Evolutionary conservation across 1,140 invertebrate species (phyloP), one percentile per base, ranked within the genome.

Genomic region (Drosophila quadrilineata): DNA sequence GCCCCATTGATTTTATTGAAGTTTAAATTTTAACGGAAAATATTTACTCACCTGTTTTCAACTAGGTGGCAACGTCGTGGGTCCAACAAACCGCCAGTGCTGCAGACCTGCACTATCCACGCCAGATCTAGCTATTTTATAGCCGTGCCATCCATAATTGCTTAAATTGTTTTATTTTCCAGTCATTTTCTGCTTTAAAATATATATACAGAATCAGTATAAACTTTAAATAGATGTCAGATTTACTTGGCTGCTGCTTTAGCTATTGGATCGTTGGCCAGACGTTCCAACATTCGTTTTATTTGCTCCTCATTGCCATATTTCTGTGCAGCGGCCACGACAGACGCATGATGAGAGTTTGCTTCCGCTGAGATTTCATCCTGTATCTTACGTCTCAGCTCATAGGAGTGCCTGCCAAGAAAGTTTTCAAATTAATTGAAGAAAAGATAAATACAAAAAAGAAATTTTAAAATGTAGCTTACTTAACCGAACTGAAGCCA

Each of bases 401-500:
- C 68, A 40, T 92, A 90, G 2, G 92, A 91, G 54, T 91, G 88
- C 50, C 91, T 93, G 21, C 3, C 71, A 52, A 33, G 2, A 14
- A 10, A 29, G n/a, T 10, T 0, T n/a, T 2, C 3, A 3, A 2
- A 10, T 0, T 10, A 33, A 12, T 1, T 14, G 31, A 1, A 3
- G 5, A 2, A 33, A 3, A 6, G 31, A 33, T 33, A n/a, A 21
- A 8, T n/a, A 40, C n/a, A 21, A 2, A 40, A 21, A 21, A 21
- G 0, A n/a, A 3, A 14, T 8, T 0, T 6, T n/a, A n/a, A n/a
- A n/a, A n/a, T n/a, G 12, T 1, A 14, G 64, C 67, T 77, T 89
- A 93, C 93, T 90, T 92, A 38, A 93, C 91, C 2, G 91, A 90
- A 58, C 90, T 77, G 19, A 91, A 87, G 67, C 93, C 92, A 16